Evolutionary conservation across 2,888 invertebrate species (phyloP).

Genomic region (Thyatira batis): DNA sequence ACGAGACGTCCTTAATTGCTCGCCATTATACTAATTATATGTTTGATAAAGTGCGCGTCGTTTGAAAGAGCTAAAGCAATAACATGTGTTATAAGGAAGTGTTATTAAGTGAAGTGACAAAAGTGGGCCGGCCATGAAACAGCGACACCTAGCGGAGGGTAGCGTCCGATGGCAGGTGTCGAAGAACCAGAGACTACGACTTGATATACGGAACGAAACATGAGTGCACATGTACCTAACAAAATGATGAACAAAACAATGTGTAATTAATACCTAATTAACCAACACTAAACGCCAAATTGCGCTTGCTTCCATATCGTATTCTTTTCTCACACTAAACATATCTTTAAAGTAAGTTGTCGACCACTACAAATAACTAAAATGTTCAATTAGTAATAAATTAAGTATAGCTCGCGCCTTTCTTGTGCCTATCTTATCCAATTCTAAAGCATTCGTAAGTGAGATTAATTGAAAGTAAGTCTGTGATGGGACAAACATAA

Average conservation of each 20-base stretch:
- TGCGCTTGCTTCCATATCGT: conserved; percentile 78
- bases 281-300: conserved; percentile 69
- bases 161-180: conserved; percentile 76
- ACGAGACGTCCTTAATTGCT: conserved; percentile 30
- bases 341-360: conserved; percentile 73
- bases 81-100: conserved; percentile 65
- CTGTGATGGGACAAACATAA: conserved; percentile 69
- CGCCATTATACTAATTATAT: conserved; percentile 32
- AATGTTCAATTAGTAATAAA: conserved; percentile 59
- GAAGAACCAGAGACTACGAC: conserved; percentile 77
- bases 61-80: conserved; percentile 37
- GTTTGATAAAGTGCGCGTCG: conserved; percentile 33
- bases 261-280: conserved; percentile 32
- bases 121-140: conserved; percentile 81
- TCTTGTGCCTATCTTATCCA: conserved; percentile 74
- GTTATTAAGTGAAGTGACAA: conserved; percentile 70
- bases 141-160: conserved; percentile 62
- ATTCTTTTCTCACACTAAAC: conserved; percentile 68
- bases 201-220: conserved; percentile 78
- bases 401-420: conserved; percentile 69
- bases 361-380: conserved; percentile 53
- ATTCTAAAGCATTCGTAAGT: conserved; percentile 68
- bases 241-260: conserved; percentile 24
- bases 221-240: conserved; percentile 51
- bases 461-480: conserved; percentile 58